A percentile compares a stretch with the other conserved stretches of the same genome.
These are phyloP conservation scores for Cebidichthys violaceus DNA, from an alignment of 2,113 vertebrate genomes.

Conservation along the genomic window DNA sequence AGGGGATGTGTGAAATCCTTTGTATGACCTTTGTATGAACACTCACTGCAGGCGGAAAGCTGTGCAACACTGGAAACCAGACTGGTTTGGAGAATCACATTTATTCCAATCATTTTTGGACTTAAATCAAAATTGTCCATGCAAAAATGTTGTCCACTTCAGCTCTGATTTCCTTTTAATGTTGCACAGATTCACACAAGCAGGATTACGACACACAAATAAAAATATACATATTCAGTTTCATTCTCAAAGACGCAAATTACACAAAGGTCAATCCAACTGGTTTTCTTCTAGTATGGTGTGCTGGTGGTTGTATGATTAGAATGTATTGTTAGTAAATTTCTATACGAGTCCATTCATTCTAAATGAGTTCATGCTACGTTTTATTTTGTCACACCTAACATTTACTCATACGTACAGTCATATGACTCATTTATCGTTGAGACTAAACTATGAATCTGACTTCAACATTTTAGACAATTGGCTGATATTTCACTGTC, in stretches of 20 bases:
- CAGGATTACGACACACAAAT: slow-evolving; percentile 33
- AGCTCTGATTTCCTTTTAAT: slow-evolving; percentile 64
- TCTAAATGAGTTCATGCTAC: neutral
- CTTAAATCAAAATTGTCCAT: neutral
- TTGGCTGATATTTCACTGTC: neutral
- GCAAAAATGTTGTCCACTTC: slow-evolving; percentile 11
- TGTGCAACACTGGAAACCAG: slow-evolving; percentile 69
- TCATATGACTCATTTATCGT: neutral
- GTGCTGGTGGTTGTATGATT: slow-evolving; percentile 8
- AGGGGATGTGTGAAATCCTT: slow-evolving; percentile 39
- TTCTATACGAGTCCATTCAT: neutral
- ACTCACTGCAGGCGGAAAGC: slow-evolving; percentile 23
- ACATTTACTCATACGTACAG: neutral
- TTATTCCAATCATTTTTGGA: neutral
- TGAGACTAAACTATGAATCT: neutral
- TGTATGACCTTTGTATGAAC: neutral
- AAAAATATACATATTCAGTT: slow-evolving; percentile 46
- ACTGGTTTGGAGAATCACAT: slow-evolving; percentile 2
- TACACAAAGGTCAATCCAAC: slow-evolving; percentile 80
- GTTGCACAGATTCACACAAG: slow-evolving; percentile 70
- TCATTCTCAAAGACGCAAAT: slow-evolving; percentile 78
- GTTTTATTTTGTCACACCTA: neutral
- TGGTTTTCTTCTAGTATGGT: slow-evolving; percentile 54
- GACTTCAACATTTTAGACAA: neutral
- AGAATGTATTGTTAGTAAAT: neutral